Conservation (phyloP, 2,888 invertebrate genomes). For the Drosophila villosipedis region DNA sequence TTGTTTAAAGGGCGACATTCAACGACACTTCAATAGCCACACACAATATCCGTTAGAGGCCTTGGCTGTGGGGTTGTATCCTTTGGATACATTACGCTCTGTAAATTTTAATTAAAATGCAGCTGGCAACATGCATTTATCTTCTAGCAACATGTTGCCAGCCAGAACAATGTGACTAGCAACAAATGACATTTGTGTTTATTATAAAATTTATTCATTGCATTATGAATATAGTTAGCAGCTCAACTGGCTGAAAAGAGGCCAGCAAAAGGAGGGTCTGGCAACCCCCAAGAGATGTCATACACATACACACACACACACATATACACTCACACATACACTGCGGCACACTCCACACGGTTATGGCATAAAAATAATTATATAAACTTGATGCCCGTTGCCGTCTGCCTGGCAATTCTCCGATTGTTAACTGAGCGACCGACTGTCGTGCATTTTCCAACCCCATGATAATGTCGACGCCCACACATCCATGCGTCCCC, state of each 20-base stretch:
- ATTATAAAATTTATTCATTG: constrained; percentile 69
- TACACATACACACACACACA: constrained; percentile 28
- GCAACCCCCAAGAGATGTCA: constrained; percentile 47
- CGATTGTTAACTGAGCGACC: constrained; percentile 52
- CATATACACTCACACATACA: constrained; percentile 11
- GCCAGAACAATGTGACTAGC: not conserved
- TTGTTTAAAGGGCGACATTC: constrained; percentile 24
- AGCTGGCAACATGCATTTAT: constrained; percentile 39
- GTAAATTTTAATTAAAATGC: constrained; percentile 68
- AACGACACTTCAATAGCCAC: constrained; percentile 74
- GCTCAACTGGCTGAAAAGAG: constrained; percentile 45
- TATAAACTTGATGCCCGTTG: constrained; percentile 70
- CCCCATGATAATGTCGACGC: constrained; percentile 72
- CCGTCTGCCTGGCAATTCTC: constrained; percentile 70
- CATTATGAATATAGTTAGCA: constrained; percentile 62
- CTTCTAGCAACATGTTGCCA: constrained; percentile 46
- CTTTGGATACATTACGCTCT: constrained; percentile 48
- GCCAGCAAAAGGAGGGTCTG: not conserved
- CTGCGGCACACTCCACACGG: constrained; percentile 41
- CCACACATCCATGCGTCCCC: constrained; percentile 40
- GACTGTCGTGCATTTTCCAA: constrained; percentile 63
- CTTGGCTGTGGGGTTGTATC: constrained; percentile 15
- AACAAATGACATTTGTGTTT: constrained; percentile 49
- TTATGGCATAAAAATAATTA: constrained; percentile 79
- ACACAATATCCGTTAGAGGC: constrained; percentile 67